Evolutionary conservation across 2,888 invertebrate genomes (phyloP), one percentile per base, ranked within the genome.

Genomic region (Drymonia ruficornis): DNA sequence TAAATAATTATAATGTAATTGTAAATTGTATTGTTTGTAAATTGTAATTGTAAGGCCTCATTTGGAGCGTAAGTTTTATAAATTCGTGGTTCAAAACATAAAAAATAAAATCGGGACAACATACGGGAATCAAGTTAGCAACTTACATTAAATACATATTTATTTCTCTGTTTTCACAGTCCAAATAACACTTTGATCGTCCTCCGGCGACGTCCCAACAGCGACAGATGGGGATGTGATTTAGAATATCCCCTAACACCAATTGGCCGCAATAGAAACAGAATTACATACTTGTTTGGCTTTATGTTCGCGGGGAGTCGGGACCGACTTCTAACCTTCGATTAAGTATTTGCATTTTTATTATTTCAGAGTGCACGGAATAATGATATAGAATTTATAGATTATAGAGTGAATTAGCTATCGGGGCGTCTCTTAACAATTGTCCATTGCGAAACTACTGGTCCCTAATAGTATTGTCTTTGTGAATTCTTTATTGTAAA

Each of bases 191-290:
- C 36, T 36, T 36, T 36, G n/a, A 36, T 36, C 36, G 13, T 11
- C 11, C 36, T 36, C 36, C 13, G n/a, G 36, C 36, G n/a, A n/a
- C n/a, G 4, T 34, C 51, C 34, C 55, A 63, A 65, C 46, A 49
- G 46, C 59, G 72, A 70, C 80, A 80, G 80, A 79, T 80, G 80
- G 67, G 42, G 18, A 45, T 51, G 56, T 61, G 67, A 77, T 80
- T 78, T 53, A 67, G 67, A n/a, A 51, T 50, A 59, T 60, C 62
- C 61, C 67, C 64, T 61, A 62, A 61, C 57, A 60, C 36, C 71
- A 65, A 73, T 75, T 72, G 70, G 66, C 67, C 63, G 64, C 76
- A 71, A 78, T 75, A 73, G 61, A 76, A 71, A 68, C 47, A 57
- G 61, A 69, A 76, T 76, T 74, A 73, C 63, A 70, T 60, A 68